A percentile compares a stretch with the other conserved stretches of the same genome.
phyloP scores from a whole-genome alignment of 2,888 invertebrate species.

The Hirtodrosophila trivittata region DNA sequence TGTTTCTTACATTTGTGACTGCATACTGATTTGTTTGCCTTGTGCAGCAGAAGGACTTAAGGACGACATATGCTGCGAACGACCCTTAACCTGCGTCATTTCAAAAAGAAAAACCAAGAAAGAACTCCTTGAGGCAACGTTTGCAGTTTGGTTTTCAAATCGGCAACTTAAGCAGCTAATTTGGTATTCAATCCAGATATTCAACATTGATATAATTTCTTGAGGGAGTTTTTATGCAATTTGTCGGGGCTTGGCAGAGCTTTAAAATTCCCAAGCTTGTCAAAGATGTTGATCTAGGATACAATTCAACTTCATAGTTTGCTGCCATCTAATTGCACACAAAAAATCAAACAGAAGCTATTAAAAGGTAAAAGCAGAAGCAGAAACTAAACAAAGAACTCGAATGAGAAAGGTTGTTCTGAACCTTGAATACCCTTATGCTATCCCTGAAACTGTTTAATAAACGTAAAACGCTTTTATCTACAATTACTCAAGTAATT shows the following conservation, averaged over 20 bases:
- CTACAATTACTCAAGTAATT: too few species aligned
- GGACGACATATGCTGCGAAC: slow-evolving; percentile 70
- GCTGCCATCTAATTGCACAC: slow-evolving; percentile 17
- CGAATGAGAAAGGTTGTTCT: not conserved
- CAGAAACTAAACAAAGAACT: not conserved
- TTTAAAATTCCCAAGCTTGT: slow-evolving; percentile 24
- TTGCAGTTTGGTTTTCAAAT: slow-evolving; percentile 8
- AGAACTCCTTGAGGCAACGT: slow-evolving; percentile 4
- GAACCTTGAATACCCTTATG: not conserved
- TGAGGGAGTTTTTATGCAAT: slow-evolving; percentile 51
- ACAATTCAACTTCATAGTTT: slow-evolving; percentile 7
- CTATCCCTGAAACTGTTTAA: too few species aligned
- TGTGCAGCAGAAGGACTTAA: slow-evolving; percentile 60
- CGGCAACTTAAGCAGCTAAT: slow-evolving; percentile 55
- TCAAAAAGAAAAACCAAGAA: slow-evolving; percentile 18
- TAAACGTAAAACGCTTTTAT: too few species aligned
- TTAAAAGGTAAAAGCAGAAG: slow-evolving; percentile 9
- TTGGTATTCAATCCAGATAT: slow-evolving; percentile 74
- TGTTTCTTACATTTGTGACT: slow-evolving; percentile 70
- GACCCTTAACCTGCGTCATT: slow-evolving; percentile 72
- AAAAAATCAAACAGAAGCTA: slow-evolving; percentile 2
- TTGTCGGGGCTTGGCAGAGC: slow-evolving; percentile 43
- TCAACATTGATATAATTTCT: slow-evolving; percentile 71
- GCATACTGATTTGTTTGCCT: slow-evolving; percentile 79
- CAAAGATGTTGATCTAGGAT: slow-evolving; percentile 12